Conservation (phyloP, 2,888 invertebrate species). For the Endotricha flammealis region DNA sequence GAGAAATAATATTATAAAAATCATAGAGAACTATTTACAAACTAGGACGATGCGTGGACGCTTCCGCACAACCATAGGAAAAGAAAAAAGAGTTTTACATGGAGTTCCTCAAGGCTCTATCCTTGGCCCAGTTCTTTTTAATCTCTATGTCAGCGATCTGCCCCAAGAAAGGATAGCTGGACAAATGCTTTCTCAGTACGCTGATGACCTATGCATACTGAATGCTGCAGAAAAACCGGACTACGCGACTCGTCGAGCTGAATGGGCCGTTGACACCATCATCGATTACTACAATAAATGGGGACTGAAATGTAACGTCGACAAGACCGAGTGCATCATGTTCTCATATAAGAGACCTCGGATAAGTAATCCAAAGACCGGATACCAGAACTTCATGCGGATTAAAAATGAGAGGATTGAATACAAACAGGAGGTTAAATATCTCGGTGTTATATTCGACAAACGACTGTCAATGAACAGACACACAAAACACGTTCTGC, state of each 20-base stretch:
- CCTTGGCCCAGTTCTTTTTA: neutral
- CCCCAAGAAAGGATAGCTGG: neutral
- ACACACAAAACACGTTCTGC: neutral
- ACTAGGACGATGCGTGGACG: neutral
- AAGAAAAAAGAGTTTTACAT: neutral
- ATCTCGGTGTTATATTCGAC: neutral
- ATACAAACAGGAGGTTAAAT: neutral
- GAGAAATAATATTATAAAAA: neutral
- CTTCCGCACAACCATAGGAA: neutral
- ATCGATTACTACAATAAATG: neutral
- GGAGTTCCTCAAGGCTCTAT: neutral
- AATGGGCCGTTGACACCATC: neutral
- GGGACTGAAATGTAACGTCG: neutral
- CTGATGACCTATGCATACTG: neutral
- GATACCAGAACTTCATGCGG: neutral
- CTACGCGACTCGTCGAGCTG: neutral
- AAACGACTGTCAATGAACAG: neutral
- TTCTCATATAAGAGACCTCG: too few relatives aligned
- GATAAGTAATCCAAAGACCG: neutral
- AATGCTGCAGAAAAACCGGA: neutral
- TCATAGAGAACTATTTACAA: neutral
- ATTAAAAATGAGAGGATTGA: neutral
- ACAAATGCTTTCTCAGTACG: neutral
- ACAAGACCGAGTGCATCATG: neutral
- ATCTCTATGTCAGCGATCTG: neutral